Evolutionary conservation across 1,140 invertebrate genomes (phyloP).

Genomic region (Aphelenchoides besseyi): DNA sequence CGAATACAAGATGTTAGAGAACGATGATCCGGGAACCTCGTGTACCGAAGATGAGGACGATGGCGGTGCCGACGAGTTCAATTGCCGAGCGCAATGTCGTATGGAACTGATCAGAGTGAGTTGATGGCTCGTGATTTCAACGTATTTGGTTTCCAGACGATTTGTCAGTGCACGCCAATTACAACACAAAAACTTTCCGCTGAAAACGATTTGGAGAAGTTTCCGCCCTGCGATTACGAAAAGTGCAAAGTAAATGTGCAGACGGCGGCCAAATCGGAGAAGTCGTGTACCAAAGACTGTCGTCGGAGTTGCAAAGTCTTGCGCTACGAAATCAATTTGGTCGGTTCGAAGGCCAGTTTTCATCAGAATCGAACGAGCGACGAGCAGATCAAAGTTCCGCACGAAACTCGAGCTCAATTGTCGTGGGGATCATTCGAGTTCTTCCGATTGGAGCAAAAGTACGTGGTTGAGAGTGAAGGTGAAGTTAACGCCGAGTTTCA

Average conservation of each 20-base stretch:
- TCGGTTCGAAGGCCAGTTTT: slow-evolving; percentile 42
- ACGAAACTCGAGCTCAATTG: slow-evolving; percentile 51
- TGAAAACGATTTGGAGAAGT: slow-evolving; percentile 30
- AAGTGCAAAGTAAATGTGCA: slow-evolving; percentile 47
- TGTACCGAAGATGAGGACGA: slow-evolving; percentile 52
- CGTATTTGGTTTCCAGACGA: background rate
- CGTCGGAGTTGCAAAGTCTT: slow-evolving; percentile 56
- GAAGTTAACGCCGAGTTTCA: too few relatives aligned
- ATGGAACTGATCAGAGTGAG: slow-evolving; percentile 53
- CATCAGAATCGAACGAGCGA: background rate
- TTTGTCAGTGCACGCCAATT: slow-evolving; percentile 42
- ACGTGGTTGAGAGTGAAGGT: slow-evolving; percentile 48
- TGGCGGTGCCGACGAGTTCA: slow-evolving; percentile 53
- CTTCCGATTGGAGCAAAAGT: slow-evolving; percentile 57
- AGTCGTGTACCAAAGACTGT: slow-evolving; percentile 52
- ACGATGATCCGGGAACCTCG: slow-evolving; percentile 59
- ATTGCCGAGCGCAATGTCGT: slow-evolving; percentile 55
- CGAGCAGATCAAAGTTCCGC: slow-evolving; percentile 11
- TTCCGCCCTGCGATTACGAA: slow-evolving; percentile 44
- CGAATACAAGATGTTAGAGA: slow-evolving; percentile 58
- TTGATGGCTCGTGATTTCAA: background rate
- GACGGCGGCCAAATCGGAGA: slow-evolving; percentile 48
- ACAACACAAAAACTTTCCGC: slow-evolving; percentile 41
- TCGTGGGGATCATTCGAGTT: slow-evolving; percentile 61
- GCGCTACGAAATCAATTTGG: slow-evolving; percentile 51